Conservation (phyloP, 2,797 vertebrate genomes). For the Borostomias antarcticus region DNA sequence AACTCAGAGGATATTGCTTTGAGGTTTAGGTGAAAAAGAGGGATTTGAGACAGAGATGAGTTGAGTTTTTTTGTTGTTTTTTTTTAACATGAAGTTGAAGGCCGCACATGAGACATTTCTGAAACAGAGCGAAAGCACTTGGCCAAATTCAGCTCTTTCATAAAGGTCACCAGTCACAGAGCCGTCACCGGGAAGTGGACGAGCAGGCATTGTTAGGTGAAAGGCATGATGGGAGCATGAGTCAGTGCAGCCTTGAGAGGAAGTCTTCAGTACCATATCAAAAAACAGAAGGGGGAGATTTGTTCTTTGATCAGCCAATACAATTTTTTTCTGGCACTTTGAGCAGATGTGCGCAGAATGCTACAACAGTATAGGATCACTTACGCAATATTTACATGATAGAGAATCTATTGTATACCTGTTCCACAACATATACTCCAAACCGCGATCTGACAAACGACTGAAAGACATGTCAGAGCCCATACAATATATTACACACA, state of each 20-base stretch:
- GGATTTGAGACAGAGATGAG: conserved; percentile 3
- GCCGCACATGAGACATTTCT: conserved; percentile 31
- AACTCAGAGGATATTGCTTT: conserved; percentile 54
- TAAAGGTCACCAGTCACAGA: conserved; percentile 23
- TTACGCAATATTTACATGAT: conserved; percentile 63
- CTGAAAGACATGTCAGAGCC: conserved; percentile 26
- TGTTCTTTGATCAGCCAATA: conserved; percentile 38
- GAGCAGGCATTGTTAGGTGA: conserved; percentile 34
- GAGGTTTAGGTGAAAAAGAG: conserved; percentile 41
- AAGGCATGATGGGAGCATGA: conserved; percentile 41
- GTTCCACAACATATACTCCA: conserved; percentile 50
- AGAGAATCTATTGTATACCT: conserved; percentile 39
- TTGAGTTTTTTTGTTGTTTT: not conserved
- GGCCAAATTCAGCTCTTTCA: conserved; percentile 28
- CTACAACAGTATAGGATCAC: conserved; percentile 59
- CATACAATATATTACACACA: conserved; percentile 36
- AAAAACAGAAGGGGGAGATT: conserved; percentile 21
- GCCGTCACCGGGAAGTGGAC: conserved; percentile 16
- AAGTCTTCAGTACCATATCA: not conserved
- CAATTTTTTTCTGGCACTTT: conserved; percentile 38
- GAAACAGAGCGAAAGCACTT: not conserved
- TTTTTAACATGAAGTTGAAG: conserved; percentile 15
- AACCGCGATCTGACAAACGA: conserved; percentile 39
- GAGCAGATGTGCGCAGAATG: conserved; percentile 46
- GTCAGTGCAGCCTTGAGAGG: conserved; percentile 16